These are phyloP conservation scores for Platyrinchus mystaceus DNA, from an alignment of 2,797 vertebrate genomes.

Conservation along the genomic window DNA sequence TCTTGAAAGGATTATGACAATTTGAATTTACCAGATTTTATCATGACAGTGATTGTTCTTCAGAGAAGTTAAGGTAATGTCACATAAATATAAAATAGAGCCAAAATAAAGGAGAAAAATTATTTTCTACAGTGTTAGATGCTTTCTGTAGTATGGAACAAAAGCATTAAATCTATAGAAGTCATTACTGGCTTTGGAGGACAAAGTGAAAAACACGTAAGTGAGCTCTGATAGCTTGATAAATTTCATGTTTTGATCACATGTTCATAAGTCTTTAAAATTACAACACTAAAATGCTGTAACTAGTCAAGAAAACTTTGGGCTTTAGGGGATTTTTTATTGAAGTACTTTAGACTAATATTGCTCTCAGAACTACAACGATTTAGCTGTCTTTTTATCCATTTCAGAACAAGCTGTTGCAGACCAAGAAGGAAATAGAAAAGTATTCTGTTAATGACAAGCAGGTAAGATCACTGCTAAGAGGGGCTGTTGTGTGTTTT, in stretches of 20 bases:
- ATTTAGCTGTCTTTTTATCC: background rate
- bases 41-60: background rate
- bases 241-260: background rate
- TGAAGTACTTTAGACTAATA: background rate
- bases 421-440: slow-evolving; percentile 96
- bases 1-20: background rate
- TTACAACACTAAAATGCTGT: background rate
- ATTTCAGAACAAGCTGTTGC: slow-evolving; percentile 88
- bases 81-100: background rate
- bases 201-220: background rate
- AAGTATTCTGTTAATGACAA: slow-evolving; percentile 94
- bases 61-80: background rate
- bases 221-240: background rate
- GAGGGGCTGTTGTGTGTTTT: background rate
- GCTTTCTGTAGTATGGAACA: background rate
- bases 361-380: background rate
- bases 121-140: background rate
- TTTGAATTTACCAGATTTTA: background rate
- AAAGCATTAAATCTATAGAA: background rate
- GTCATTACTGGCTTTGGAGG: background rate
- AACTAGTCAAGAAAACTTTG: background rate
- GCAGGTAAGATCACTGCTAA: slow-evolving; percentile 80
- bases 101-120: background rate
- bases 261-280: background rate
- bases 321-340: background rate